These are phyloP conservation scores for Bombycilla garrulus DNA, from an alignment of 2,113 vertebrate genomes.

Conservation along the genomic window DNA sequence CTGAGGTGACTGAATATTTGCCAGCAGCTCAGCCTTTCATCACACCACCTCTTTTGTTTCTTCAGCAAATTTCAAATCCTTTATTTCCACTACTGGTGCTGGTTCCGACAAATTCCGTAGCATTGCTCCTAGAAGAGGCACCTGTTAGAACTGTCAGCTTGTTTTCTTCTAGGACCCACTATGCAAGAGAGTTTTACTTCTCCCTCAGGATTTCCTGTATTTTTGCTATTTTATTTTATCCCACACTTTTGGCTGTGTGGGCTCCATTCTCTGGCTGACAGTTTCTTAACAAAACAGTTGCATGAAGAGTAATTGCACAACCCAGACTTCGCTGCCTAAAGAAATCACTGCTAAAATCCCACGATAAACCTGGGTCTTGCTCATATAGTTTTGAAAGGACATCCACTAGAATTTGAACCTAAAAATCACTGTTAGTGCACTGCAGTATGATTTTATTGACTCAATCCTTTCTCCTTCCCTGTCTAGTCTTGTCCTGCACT, in stretches of 20 bases:
- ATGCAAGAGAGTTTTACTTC: not conserved
- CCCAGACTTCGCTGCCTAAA: not conserved
- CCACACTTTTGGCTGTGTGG: not conserved
- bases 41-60: slow-evolving; percentile 66
- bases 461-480: not conserved
- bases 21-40: slow-evolving; percentile 73
- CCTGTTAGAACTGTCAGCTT: not conserved
- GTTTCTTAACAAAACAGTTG: not conserved
- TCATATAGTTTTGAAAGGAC: not conserved
- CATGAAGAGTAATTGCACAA: not conserved
- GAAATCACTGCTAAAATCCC: not conserved
- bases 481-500: not conserved
- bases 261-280: not conserved
- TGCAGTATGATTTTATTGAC: not conserved
- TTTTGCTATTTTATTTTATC: not conserved
- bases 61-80: slow-evolving; percentile 56
- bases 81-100: not conserved
- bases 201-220: not conserved
- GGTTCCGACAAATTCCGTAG: slow-evolving; percentile 17
- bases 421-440: not conserved
- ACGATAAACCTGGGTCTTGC: not conserved
- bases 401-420: not conserved
- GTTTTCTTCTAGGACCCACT: not conserved
- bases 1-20: slow-evolving; percentile 82
- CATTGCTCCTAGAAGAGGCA: not conserved